Evolutionary conservation across 2,888 invertebrate genomes (phyloP), one percentile per base, ranked within the genome.

Genomic region (Temnothorax unifasciatus): DNA sequence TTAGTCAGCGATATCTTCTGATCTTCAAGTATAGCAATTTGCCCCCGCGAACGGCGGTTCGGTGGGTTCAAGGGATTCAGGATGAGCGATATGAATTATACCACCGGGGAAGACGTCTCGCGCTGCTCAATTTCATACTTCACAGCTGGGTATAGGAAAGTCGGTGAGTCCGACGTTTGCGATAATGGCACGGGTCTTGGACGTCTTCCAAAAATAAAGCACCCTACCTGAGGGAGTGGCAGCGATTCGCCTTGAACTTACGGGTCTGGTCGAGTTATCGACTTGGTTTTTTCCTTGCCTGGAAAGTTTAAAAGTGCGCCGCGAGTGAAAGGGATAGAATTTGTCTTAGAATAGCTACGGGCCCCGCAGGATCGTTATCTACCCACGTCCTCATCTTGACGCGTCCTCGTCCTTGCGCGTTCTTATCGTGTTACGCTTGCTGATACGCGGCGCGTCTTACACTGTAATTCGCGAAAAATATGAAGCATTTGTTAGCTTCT

Each of bases 191-290:
- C 74, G 25, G 52, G n/a, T 75, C 61, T 21, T 21, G 15, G 6
- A 41, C n/a, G 9, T 25, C 44, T 59, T 82, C 82, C 74, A 90
- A 88, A 93, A 93, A 90, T 88, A 87, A 88, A 66, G 50, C 77
- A 76, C 66, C 79, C 47, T 81, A 47, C 47, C 82, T 86, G 86
- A 84, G 47, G 81, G 87, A 94, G 93, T 91, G 93, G 90, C 93
- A 92, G 92, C 88, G 93, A 93, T 92, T 93, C 86, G 85, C 94
- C 94, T 94, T 94, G 94, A 94, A 94, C 94, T 93, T 93, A 92
- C 47, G 73, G 52, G 66, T 47, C 47, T 44, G 86, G 77, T 85
- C 84, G 59, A 66, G 73, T 86, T 59, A 75, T 84, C 68, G 77
- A 66, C 50, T 81, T 81, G 77, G 82, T 90, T 18, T 83, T 89